Conservation (phyloP, 2,797 vertebrate species). For the Linurgus olivaceus region DNA sequence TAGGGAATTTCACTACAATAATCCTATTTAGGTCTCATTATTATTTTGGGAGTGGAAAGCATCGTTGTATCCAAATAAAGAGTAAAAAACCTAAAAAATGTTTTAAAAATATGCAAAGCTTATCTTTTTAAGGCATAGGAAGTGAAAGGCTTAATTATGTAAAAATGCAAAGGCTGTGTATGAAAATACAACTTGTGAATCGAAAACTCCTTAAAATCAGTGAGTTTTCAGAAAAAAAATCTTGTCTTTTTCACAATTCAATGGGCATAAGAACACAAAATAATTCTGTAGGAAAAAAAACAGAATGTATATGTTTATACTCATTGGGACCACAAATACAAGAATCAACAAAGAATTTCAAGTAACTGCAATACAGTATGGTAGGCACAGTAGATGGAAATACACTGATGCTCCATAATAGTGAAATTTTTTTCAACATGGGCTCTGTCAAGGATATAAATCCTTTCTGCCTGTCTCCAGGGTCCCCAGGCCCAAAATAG, state of each 20-base stretch:
- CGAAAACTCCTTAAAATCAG: background rate
- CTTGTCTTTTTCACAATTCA: background rate
- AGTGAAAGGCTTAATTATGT: fast-evolving
- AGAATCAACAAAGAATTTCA: background rate
- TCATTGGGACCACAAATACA: background rate
- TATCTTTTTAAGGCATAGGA: background rate
- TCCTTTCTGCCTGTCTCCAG: background rate
- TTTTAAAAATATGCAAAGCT: background rate
- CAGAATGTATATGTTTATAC: background rate
- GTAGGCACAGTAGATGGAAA: background rate
- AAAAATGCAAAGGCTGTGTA: background rate
- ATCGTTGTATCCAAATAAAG: background rate
- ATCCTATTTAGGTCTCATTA: background rate
- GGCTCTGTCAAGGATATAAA: background rate
- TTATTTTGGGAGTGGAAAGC: background rate
- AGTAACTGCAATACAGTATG: background rate
- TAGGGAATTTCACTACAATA: background rate
- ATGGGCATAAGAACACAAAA: background rate
- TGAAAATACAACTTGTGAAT: fast-evolving
- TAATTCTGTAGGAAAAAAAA: background rate
- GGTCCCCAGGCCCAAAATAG: background rate
- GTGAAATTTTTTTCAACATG: background rate
- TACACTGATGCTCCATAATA: background rate
- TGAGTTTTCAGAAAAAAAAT: background rate
- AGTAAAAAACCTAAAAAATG: background rate